Percentiles rank a stretch among this genome's conserved stretches.
Evolutionary conservation across 2,113 vertebrate genomes (phyloP).

Genomic region (Polypterus bichir): DNA sequence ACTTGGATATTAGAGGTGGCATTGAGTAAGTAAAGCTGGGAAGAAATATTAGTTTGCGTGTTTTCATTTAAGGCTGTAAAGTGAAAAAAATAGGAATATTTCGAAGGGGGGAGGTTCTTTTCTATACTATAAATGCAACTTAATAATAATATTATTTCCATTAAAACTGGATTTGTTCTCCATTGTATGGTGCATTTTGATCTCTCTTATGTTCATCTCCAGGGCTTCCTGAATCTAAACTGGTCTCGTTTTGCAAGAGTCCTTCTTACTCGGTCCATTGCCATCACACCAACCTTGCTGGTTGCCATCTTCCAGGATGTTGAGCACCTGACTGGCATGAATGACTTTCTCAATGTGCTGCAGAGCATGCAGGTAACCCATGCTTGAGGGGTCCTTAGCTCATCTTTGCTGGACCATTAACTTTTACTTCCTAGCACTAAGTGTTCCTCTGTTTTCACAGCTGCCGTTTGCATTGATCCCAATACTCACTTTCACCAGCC

Average conservation of each 20-base stretch:
- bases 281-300: constrained; percentile 74
- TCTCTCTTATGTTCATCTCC: constrained; percentile 3
- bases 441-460: constrained; percentile 35
- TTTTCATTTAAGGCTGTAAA: too few relatives aligned
- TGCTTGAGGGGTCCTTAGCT: constrained; percentile 5
- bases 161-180: too few relatives aligned
- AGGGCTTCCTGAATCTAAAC: constrained; percentile 86
- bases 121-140: too few relatives aligned
- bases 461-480: constrained; percentile 92
- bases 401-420: background rate
- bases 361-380: constrained; percentile 78
- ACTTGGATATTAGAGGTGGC: too few relatives aligned
- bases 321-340: constrained; percentile 77
- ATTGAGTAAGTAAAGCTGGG: too few relatives aligned
- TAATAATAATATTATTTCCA: too few relatives aligned
- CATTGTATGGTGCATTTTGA: too few relatives aligned
- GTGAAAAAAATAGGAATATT: too few relatives aligned
- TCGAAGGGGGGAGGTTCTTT: too few relatives aligned
- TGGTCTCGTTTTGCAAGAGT: constrained; percentile 87
- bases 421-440: background rate
- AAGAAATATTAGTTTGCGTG: too few relatives aligned
- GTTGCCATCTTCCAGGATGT: constrained; percentile 82
- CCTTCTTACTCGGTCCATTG: constrained; percentile 75
- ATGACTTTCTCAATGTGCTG: constrained; percentile 86
- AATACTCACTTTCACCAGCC: constrained; percentile 84